Base-by-base conservation (phyloP, 2,888 invertebrate species). In the Gymnoscelis rufifasciata region DNA sequence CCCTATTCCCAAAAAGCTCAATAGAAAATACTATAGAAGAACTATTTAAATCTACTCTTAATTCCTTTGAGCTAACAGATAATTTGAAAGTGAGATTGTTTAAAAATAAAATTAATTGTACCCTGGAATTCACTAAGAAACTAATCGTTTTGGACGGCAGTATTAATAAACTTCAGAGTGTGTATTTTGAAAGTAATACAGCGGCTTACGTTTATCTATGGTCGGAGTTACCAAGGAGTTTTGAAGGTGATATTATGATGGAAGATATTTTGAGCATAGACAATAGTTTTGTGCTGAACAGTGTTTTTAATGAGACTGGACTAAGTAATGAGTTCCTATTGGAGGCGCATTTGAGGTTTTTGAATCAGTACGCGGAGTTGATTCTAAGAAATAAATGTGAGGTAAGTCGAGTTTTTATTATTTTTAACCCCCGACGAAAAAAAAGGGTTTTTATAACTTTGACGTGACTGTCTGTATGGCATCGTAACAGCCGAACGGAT, bases 351-450 rank as follows among this genome's bases (percentile, higher is more conserved):
- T 56, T 74, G 33, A 51, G 51, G n/a, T 73, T 74, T 37, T 28
- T 72, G 2, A 62, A 56, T 8, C 64, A 61, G n/a, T 76, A 63
- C 43, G 43, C 58, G 11, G 56, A 55, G 2, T 54, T 57, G 7
- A 40, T 76, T 3, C 26, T 72, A 33, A 68, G 68, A 10, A 13
- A 52, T 0, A 47, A 68, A 8, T 49, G 59, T 47, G 56, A 65
- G 72, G 80, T 81, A 51, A 55, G 61, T 48, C n/a, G 15, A 33
- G 13, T 14, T 1, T 6, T 15, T 11, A 19, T 14, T 2, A 33
- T 1, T 33, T 33, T 11, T 33, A n/a, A 26, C 3, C 19, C 5
- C 3, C 5, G 2, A 19, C 2, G 5, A 19, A 19, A 2, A 19
- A n/a, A 10, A 13, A 15, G 13, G 15, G 2, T n/a, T n/a, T n/a